Evolutionary conservation across 2,888 invertebrate species (phyloP).

Genomic region (Pandemis heparana): DNA sequence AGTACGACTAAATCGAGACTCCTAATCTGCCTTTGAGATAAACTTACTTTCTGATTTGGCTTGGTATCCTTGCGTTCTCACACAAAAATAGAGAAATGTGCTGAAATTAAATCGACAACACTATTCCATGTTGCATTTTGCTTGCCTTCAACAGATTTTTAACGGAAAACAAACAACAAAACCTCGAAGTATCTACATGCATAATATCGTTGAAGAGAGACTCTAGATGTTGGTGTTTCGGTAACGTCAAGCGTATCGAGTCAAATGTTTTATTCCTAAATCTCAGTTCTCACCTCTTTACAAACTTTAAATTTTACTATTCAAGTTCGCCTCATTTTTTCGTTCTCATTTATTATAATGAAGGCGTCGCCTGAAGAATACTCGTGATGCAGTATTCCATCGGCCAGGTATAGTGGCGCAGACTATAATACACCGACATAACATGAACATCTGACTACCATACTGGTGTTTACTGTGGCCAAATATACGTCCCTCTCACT

Average conservation of each 20-base stretch:
- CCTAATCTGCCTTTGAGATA: constrained; percentile 2
- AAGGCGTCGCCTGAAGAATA: constrained; percentile 70
- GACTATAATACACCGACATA: constrained; percentile 47
- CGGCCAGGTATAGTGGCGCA: constrained; percentile 73
- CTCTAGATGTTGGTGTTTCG: not conserved
- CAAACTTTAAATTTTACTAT: constrained; percentile 6
- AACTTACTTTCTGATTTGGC: constrained; percentile 18
- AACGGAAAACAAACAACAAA: too few species aligned
- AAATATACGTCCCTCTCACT: not conserved
- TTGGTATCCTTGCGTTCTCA: constrained; percentile 19
- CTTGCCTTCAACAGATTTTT: not conserved
- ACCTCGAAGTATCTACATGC: not conserved
- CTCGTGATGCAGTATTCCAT: constrained; percentile 79
- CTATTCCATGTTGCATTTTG: not conserved
- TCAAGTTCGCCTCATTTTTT: constrained; percentile 31
- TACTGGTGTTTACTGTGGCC: constrained; percentile 5
- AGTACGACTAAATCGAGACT: constrained; percentile 17
- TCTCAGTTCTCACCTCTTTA: constrained; percentile 15
- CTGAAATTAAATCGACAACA: not conserved
- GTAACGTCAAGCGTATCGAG: constrained; percentile 21
- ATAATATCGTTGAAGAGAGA: too few species aligned
- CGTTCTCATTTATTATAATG: constrained; percentile 46
- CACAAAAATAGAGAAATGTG: not conserved
- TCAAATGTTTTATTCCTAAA: constrained; percentile 11
- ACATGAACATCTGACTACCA: constrained; percentile 34